Evolutionary conservation across 2,888 invertebrate genomes (phyloP), one percentile per base, ranked within the genome.

Genomic region (Molorchus minor): DNA sequence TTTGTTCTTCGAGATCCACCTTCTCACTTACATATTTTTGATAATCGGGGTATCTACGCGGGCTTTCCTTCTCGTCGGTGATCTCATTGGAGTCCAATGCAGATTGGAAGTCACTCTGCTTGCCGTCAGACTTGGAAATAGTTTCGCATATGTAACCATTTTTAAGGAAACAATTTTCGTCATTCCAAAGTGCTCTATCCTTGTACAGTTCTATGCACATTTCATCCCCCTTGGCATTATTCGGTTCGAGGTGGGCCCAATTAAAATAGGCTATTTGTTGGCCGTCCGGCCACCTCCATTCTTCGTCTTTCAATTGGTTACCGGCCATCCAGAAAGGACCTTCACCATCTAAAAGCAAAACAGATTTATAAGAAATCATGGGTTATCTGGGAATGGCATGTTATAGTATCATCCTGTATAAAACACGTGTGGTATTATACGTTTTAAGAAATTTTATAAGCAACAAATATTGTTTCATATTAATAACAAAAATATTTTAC

Each of bases 211-310:
- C 35, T 20, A 47, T 12, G 15, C 47, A 47, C n/a, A 19, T 19
- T 12, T 47, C 47, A 19, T 35, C 10, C 4, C n/a, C 30, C 4
- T 33, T 12, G 19, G 17, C 33, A 13, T 20, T 47, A 47, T 47
- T 36, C n/a, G 47, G 47, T 25, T 44, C 54, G 8, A 13, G 16
- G 1, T 1, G 12, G 5, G n/a, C 29, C 45, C 51, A 43, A 17
- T 60, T 52, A n/a, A 12, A 15, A 15, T 52, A 60, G 1, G 17
- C n/a, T 7, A 33, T 33, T n/a, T 7, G 33, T 10, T 33, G 10
- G 5, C 12, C 10, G 12, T 33, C 12, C 33, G n/a, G 3, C 33
- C 33, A 33, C 12, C 33, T 33, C 33, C 33, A 33, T 10, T 33
- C 12, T 33, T 12, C n/a, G 12, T 33, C 33, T 3, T 3, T 5